Conservation (phyloP, 1,140 invertebrate species). For the Zaprionus vittiger region DNA sequence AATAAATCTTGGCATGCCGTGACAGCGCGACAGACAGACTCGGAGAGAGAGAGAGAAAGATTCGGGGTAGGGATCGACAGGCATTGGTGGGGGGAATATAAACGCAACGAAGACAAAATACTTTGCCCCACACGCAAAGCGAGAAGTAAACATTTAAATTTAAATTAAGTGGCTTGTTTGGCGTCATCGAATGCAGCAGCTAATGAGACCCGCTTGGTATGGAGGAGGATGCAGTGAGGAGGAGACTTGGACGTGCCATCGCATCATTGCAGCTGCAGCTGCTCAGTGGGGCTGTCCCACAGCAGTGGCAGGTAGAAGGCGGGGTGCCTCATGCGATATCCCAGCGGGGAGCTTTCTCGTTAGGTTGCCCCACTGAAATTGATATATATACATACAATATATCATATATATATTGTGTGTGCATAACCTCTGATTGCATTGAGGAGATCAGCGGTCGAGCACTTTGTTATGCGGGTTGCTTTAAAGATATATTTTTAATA, state of each 20-base stretch:
- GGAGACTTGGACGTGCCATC: not conserved
- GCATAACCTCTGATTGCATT: not conserved
- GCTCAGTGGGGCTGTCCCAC: not conserved
- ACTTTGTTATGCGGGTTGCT: not conserved
- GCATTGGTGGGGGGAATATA: not conserved
- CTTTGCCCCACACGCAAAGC: slow-evolving; percentile 76
- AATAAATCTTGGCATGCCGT: slow-evolving; percentile 74
- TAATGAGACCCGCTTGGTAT: slow-evolving; percentile 55
- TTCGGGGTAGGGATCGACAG: not conserved
- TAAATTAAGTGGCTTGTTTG: slow-evolving; percentile 81
- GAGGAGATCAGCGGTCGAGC: not conserved
- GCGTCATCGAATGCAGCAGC: slow-evolving; percentile 74
- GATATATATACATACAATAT: slow-evolving; percentile 52
- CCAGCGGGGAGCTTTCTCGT: slow-evolving; percentile 64
- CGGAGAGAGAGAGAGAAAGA: not conserved
- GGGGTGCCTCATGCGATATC: slow-evolving; percentile 17
- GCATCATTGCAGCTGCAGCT: not conserved
- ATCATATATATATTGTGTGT: not conserved
- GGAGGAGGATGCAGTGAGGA: not conserved
- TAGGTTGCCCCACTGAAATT: slow-evolving; percentile 50
- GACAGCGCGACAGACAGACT: slow-evolving; percentile 49
- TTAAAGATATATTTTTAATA: not conserved
- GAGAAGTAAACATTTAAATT: slow-evolving; percentile 81
- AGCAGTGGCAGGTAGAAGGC: not conserved
- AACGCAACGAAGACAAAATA: slow-evolving; percentile 57